phyloP scores from a whole-genome alignment of 2,888 invertebrate species.

The Scelioninae gen. 1 region DNA sequence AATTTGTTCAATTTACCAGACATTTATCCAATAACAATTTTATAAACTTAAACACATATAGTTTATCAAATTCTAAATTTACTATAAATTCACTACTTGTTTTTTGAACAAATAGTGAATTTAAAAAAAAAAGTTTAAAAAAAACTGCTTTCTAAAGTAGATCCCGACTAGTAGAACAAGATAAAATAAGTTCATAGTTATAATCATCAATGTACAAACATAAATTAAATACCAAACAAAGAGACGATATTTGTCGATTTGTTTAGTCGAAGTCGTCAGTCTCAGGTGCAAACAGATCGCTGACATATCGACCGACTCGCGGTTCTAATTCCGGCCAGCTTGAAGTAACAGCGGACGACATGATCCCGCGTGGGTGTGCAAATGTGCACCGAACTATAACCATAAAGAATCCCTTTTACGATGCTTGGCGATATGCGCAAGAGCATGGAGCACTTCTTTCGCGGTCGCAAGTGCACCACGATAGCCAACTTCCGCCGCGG shows the following conservation, averaged over 20 bases:
- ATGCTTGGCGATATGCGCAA: slow-evolving; percentile 10
- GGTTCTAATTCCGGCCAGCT: slow-evolving; percentile 80
- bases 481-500: slow-evolving; percentile 33
- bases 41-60: too few relatives aligned
- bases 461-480: too few relatives aligned
- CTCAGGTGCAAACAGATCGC: too few relatives aligned
- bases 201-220: slow-evolving; percentile 6
- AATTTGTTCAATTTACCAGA: too few relatives aligned
- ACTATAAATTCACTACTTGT: too few relatives aligned
- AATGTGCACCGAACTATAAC: slow-evolving; percentile 47
- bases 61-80: too few relatives aligned
- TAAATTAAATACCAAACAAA: slow-evolving; percentile 22
- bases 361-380: slow-evolving; percentile 62
- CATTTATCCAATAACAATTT: too few relatives aligned
- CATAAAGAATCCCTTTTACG: slow-evolving; percentile 55
- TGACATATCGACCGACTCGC: slow-evolving; percentile 70
- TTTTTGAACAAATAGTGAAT: too few relatives aligned
- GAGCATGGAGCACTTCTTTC: slow-evolving; percentile 11
- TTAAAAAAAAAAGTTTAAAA: too few relatives aligned
- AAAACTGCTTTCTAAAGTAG: background rate
- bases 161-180: background rate
- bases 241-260: too few relatives aligned
- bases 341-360: slow-evolving; percentile 68
- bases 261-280: too few relatives aligned
- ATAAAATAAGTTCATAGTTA: background rate